Conservation (phyloP, 1,140 invertebrate species). For the Drosophila kepulauana region DNA sequence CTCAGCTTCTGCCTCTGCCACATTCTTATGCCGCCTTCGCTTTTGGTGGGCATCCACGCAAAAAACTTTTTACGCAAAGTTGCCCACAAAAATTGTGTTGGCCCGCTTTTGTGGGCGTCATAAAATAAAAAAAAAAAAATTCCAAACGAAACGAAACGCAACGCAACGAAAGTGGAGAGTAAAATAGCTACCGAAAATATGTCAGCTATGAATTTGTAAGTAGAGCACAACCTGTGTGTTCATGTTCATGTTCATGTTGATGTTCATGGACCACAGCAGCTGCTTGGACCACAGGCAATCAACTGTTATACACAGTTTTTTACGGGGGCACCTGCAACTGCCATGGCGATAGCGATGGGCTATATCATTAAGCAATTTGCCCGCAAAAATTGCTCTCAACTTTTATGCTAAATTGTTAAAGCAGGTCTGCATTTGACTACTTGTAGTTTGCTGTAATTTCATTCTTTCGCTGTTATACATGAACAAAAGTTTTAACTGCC, state of each 20-base stretch:
- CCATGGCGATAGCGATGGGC: neutral
- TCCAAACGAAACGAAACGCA: no score
- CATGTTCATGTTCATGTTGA: neutral
- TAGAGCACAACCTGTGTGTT: constrained; percentile 19
- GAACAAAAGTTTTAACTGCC: no score
- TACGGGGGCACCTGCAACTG: no score
- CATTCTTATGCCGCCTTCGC: neutral
- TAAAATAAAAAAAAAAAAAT: constrained; percentile 27
- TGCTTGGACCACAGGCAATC: neutral
- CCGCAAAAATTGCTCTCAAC: neutral
- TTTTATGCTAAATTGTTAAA: constrained; percentile 6
- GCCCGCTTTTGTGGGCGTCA: constrained; percentile 32
- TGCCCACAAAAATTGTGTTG: constrained; percentile 40
- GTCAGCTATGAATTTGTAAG: constrained; percentile 39
- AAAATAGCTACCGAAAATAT: constrained; percentile 32
- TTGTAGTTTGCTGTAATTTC: neutral
- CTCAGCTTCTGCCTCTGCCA: neutral
- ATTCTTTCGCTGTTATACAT: constrained; percentile 21
- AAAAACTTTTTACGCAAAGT: constrained; percentile 46
- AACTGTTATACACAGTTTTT: constrained; percentile 13
- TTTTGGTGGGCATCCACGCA: constrained; percentile 8
- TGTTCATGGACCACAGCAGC: neutral
- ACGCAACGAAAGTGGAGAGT: neutral
- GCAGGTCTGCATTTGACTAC: neutral
- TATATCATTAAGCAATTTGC: neutral